phyloP scores from a whole-genome alignment of 2,888 invertebrate species.

The Thecophora atra region DNA sequence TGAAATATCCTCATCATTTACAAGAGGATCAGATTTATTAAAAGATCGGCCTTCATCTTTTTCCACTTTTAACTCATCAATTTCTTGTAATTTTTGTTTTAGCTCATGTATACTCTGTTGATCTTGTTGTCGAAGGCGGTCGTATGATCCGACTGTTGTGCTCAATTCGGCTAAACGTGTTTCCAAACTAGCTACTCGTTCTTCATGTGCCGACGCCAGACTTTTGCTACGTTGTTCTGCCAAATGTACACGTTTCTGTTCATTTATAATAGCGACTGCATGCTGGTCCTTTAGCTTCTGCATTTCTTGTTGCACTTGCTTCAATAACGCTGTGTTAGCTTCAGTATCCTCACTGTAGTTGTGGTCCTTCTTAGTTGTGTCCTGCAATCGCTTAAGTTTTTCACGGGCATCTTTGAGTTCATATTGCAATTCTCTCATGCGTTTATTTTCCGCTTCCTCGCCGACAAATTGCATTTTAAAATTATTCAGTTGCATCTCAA shows the following conservation, averaged over 20 bases:
- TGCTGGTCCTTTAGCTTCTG: constrained; percentile 77
- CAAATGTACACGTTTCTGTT: constrained; percentile 76
- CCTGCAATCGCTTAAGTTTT: constrained; percentile 73
- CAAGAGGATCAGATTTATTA: not conserved
- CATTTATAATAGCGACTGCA: constrained; percentile 75
- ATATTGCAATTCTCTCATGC: constrained; percentile 68
- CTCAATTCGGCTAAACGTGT: constrained; percentile 81
- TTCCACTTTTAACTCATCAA: constrained; percentile 40
- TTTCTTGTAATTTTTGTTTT: constrained; percentile 58
- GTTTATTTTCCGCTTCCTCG: constrained; percentile 60
- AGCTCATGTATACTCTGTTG: constrained; percentile 76
- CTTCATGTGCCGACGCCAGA: constrained; percentile 77
- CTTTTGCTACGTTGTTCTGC: constrained; percentile 78
- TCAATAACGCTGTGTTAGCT: constrained; percentile 69
- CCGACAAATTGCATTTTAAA: constrained; percentile 66
- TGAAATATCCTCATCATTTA: constrained; percentile 64
- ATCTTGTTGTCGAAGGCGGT: constrained; percentile 76
- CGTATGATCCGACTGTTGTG: constrained; percentile 80
- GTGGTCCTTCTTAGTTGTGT: constrained; percentile 33
- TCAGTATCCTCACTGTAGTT: constrained; percentile 14
- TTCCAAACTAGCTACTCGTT: constrained; percentile 80
- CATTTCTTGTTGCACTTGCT: constrained; percentile 78
- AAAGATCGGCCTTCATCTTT: not conserved
- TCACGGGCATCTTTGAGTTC: constrained; percentile 74
- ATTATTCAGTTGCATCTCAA: constrained; percentile 73